These are phyloP conservation scores for Dryobotodes eremita DNA, from an alignment of 2,888 invertebrate genomes.

Conservation along the genomic window DNA sequence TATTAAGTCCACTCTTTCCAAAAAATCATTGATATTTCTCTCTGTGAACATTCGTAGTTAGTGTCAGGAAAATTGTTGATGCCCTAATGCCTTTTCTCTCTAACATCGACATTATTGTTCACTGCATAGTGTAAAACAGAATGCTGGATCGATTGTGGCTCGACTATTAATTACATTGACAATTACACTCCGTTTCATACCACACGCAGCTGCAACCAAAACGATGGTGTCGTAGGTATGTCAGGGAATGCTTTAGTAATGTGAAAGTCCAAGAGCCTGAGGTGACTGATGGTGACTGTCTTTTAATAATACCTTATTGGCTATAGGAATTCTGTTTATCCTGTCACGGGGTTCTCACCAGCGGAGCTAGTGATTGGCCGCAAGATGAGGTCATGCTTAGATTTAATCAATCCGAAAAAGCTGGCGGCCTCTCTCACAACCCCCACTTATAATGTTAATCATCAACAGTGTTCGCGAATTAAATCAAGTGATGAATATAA, in stretches of 20 bases:
- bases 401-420: not conserved
- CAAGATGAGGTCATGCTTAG: not conserved
- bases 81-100: not conserved
- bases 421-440: not conserved
- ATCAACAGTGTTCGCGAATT: constrained; percentile 8
- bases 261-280: not conserved
- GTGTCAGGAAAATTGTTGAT: not conserved
- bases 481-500: not conserved
- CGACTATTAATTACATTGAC: not conserved
- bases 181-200: not conserved
- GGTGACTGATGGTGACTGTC: not conserved
- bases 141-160: not conserved
- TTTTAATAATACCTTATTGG: too few relatives aligned
- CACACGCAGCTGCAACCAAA: not conserved
- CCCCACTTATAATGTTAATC: not conserved
- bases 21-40: not conserved
- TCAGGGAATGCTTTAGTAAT: not conserved
- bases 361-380: not conserved
- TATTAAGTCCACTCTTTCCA: not conserved
- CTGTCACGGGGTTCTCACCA: not conserved
- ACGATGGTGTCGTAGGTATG: not conserved
- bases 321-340: not conserved
- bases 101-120: not conserved
- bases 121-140: not conserved
- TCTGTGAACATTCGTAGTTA: not conserved